Conservation (phyloP, 2,797 vertebrate genomes). For the Myotis pilosus region DNA sequence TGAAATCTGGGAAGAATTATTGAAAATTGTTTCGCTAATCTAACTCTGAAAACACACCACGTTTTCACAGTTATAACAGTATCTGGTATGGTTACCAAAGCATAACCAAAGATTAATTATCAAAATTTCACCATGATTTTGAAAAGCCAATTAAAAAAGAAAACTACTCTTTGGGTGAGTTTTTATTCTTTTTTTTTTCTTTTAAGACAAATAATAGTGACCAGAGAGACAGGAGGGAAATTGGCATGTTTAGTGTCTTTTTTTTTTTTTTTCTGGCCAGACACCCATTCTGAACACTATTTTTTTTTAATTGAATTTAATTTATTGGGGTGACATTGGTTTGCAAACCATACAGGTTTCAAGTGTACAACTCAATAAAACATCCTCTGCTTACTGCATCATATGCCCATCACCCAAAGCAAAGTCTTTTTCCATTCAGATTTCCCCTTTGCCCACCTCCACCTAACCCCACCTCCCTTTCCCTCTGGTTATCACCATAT, state of each 20-base stretch:
- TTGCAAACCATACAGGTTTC: too few relatives aligned
- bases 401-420: too few relatives aligned
- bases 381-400: too few relatives aligned
- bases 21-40: conserved; percentile 6
- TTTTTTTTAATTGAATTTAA: too few relatives aligned
- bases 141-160: not conserved
- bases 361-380: too few relatives aligned
- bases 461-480: too few relatives aligned
- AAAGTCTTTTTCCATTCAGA: too few relatives aligned
- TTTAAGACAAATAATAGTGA: not conserved
- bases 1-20: not conserved
- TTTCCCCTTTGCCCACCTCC: too few relatives aligned
- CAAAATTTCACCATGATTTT: not conserved
- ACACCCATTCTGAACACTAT: too few relatives aligned
- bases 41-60: not conserved
- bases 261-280: not conserved
- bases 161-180: not conserved
- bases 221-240: not conserved
- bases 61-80: not conserved
- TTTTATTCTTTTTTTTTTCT: not conserved
- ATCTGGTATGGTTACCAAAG: not conserved
- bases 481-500: too few relatives aligned
- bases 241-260: not conserved
- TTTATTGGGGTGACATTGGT: too few relatives aligned
- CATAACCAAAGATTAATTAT: not conserved